Percentiles rank a stretch among this genome's conserved stretches.
phyloP scores from a whole-genome alignment of 2,113 vertebrate species.

The Brienomyrus longianalis region DNA sequence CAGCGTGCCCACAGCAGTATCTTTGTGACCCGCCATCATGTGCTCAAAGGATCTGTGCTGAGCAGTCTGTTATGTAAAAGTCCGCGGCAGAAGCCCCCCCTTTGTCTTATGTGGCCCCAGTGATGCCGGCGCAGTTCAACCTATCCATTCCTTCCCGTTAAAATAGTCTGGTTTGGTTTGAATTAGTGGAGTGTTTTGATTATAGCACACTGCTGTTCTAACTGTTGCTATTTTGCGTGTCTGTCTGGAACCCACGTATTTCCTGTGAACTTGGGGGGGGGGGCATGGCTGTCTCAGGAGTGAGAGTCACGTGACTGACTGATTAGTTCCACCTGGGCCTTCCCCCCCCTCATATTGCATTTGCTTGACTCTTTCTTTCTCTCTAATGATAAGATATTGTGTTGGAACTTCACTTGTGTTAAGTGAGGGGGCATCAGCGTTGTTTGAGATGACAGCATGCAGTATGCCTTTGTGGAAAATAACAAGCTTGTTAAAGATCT shows the following conservation, averaged over 20 bases:
- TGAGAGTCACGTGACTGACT: not conserved
- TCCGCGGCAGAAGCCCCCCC: not conserved
- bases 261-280: not conserved
- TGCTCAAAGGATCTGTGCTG: not conserved
- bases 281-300: not conserved
- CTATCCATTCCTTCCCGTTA: not conserved
- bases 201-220: not conserved
- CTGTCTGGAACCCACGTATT: not conserved
- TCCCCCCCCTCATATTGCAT: not conserved
- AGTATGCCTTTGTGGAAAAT: not conserved
- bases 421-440: not conserved
- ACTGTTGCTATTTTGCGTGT: not conserved
- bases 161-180: not conserved
- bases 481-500: not conserved
- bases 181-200: not conserved
- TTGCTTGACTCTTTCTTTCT: not conserved
- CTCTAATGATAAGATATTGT: not conserved
- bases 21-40: not conserved
- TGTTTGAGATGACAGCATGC: not conserved
- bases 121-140: not conserved
- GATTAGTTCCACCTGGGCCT: not conserved
- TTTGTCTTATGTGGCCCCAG: not conserved
- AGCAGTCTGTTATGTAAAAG: not conserved
- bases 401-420: not conserved
- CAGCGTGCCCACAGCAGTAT: not conserved